These are phyloP conservation scores for Melospiza melodia DNA, from an alignment of 2,113 vertebrate species.

Conservation along the genomic window DNA sequence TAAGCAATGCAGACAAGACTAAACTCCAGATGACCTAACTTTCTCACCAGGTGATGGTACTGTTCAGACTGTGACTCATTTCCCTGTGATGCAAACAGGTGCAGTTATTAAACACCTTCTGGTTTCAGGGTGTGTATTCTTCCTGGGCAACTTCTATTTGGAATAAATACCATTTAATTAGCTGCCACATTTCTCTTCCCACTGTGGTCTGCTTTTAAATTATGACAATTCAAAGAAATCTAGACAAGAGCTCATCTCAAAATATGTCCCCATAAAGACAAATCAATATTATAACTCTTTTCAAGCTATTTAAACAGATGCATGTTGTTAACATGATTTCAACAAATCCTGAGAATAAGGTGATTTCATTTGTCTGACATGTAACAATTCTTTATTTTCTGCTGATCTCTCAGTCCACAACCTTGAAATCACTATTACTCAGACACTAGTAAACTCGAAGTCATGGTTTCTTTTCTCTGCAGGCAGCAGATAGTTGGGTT, in stretches of 20 bases:
- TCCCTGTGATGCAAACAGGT: neutral
- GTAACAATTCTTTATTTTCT: neutral
- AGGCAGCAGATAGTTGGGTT: neutral
- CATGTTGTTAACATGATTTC: constrained; percentile 14
- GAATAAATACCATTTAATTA: neutral
- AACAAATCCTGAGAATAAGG: constrained; percentile 32
- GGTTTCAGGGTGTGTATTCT: neutral
- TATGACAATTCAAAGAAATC: neutral
- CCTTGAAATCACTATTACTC: constrained; percentile 61
- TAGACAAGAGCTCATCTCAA: neutral
- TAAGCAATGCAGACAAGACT: neutral
- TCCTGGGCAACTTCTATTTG: neutral
- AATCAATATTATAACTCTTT: neutral
- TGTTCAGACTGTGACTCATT: neutral
- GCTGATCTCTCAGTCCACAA: neutral
- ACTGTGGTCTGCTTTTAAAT: neutral
- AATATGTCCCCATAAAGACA: neutral
- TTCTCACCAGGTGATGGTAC: neutral
- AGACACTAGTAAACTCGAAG: neutral
- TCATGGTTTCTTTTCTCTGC: constrained; percentile 10
- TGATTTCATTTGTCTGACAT: constrained; percentile 27
- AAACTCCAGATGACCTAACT: neutral
- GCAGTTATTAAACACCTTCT: neutral
- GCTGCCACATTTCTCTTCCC: neutral
- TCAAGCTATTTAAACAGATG: constrained; percentile 42